A percentile compares a stretch with the other conserved stretches of the same genome.
These are phyloP conservation scores for Acanthacorydalis orientalis DNA, from an alignment of 2,888 invertebrate genomes.

Conservation along the genomic window DNA sequence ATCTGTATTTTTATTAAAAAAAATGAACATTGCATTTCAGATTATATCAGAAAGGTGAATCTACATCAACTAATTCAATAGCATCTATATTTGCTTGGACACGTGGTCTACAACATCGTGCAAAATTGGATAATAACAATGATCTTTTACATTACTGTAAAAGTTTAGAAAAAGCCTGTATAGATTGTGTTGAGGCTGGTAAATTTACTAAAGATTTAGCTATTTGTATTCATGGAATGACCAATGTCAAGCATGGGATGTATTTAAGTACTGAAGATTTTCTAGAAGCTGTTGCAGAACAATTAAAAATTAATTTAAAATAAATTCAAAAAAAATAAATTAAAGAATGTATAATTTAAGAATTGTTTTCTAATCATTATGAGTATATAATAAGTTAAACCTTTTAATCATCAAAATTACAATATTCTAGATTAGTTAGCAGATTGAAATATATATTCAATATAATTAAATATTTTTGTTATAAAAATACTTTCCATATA, in stretches of 20 bases:
- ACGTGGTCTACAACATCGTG: slow-evolving; percentile 65
- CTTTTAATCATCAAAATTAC: too few relatives aligned
- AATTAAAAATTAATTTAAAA: slow-evolving; percentile 36
- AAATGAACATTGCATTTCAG: slow-evolving; percentile 34
- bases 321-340: slow-evolving; percentile 7
- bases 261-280: slow-evolving; percentile 76
- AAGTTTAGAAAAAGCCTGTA: slow-evolving; percentile 63
- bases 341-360: neutral
- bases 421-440: too few relatives aligned
- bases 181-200: slow-evolving; percentile 66
- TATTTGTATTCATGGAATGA: slow-evolving; percentile 68
- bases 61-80: slow-evolving; percentile 80
- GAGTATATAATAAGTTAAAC: too few relatives aligned
- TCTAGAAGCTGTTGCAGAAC: slow-evolving; percentile 61
- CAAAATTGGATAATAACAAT: slow-evolving; percentile 60
- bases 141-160: slow-evolving; percentile 55
- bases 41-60: slow-evolving; percentile 70
- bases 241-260: slow-evolving; percentile 67
- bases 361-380: too few relatives aligned
- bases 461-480: too few relatives aligned
- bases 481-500: too few relatives aligned
- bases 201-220: slow-evolving; percentile 82
- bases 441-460: too few relatives aligned
- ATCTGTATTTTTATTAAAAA: neutral
- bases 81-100: slow-evolving; percentile 91